Evolutionary conservation across 1,140 invertebrate genomes (phyloP), one percentile per base, ranked within the genome.

Genomic region (Formica exsecta): DNA sequence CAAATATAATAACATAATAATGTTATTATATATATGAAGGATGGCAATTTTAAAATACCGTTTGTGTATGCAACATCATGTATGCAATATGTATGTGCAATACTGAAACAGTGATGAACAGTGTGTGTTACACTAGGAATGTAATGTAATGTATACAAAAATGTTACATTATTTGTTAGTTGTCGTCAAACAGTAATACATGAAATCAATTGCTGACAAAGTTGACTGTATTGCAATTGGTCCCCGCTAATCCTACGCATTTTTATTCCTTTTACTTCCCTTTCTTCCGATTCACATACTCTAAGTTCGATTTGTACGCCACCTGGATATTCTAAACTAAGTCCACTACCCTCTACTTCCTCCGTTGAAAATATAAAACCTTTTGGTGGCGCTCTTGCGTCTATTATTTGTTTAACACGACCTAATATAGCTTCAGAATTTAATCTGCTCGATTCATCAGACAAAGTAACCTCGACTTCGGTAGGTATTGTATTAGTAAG

Each of bases 181-280:
- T 92, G 94, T 95, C 95, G 96, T 96, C 96, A 97, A 94, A 97
- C 97, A 87, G 97, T 97, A 94, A 99, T 97, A 92, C 98, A 98
- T 65, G 97, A 97, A 64, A 99, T 98, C 73, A 99, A 95, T 93
- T 98, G 98, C 92, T 98, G 97, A 95, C 98, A 99, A 19, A 99
- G 96, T 93, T 98, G 98, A 86, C 97, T 98, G 93, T 99, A 99
- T 92, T 98, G 97, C 85, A 97, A 96, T 94, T 98, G 98, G 95
- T 99, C 98, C 3, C 98, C 98, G 0, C 98, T 98, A 86, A 99
- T 98, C 93, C 98, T 96, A 80, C 98, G 95, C 96, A 99, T 97
- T 92, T 98, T 98, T 83, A 99, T 96, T 8, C 98, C 98, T 89
- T 98, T 98, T 64, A 97, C 96, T 92, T 97, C 97, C 86, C 96